phyloP scores from a whole-genome alignment of 2,797 vertebrate species.

The Mormyrus proboscirostris region DNA sequence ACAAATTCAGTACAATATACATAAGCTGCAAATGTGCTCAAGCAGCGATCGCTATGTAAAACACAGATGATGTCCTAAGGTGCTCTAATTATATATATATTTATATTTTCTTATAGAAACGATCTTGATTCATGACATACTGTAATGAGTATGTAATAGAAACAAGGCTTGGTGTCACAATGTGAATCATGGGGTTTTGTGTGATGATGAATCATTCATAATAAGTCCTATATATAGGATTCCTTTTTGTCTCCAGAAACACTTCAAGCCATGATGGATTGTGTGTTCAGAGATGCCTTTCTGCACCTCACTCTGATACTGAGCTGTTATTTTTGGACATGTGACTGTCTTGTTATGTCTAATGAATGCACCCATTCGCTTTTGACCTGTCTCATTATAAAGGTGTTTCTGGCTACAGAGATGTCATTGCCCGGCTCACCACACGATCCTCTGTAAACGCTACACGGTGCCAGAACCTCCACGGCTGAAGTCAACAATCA shows the following conservation, averaged over 20 bases:
- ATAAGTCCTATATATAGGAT: neutral
- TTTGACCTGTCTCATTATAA: neutral
- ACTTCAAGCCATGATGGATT: neutral
- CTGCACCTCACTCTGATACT: neutral
- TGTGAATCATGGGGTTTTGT: neutral
- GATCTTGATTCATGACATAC: neutral
- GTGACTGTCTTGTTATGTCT: neutral
- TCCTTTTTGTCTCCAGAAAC: neutral
- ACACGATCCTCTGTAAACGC: neutral
- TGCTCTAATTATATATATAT: constrained; percentile 6
- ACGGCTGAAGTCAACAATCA: neutral
- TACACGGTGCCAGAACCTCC: neutral
- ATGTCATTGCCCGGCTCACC: neutral
- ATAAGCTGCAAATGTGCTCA: constrained; percentile 33
- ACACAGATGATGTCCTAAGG: constrained; percentile 13
- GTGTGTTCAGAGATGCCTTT: neutral
- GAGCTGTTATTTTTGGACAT: neutral
- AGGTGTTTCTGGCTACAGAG: neutral
- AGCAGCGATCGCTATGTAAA: constrained; percentile 24
- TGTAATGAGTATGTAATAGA: neutral
- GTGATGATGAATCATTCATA: neutral
- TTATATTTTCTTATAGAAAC: neutral
- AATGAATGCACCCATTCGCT: neutral
- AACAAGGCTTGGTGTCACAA: neutral
- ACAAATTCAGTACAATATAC: constrained; percentile 33